These are phyloP conservation scores for Helobdella robusta DNA, from an alignment of 2,888 invertebrate genomes.

Conservation along the genomic window DNA sequence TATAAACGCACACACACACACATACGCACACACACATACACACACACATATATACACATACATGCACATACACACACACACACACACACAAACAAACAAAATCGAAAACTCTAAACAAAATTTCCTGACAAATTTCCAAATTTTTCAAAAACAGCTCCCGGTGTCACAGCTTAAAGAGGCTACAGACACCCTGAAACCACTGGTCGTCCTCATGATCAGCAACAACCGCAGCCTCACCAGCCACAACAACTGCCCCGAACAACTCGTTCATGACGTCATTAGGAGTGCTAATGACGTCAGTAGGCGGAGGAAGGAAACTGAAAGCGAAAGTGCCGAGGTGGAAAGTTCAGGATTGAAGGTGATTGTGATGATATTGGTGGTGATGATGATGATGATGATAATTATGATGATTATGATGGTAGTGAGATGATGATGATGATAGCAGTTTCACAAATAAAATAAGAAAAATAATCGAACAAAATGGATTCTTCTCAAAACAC, in stretches of 20 bases:
- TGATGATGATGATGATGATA: constrained; percentile 24
- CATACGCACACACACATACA: neutral
- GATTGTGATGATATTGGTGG: constrained; percentile 19
- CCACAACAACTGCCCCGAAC: neutral
- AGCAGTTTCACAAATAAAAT: neutral
- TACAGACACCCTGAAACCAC: neutral
- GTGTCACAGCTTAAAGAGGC: neutral
- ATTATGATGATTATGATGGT: constrained; percentile 11
- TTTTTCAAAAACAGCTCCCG: constrained; percentile 1
- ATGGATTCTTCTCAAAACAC: no score
- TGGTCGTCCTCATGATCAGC: constrained; percentile 8
- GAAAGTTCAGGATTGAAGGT: constrained; percentile 12
- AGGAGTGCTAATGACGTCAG: neutral
- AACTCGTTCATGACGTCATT: neutral
- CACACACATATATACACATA: neutral
- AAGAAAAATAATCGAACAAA: no score
- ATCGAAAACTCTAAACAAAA: no score
- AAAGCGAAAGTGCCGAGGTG: neutral
- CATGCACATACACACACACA: neutral
- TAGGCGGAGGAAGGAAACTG: neutral
- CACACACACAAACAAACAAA: neutral
- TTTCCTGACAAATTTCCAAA: neutral
- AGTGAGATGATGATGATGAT: constrained; percentile 19
- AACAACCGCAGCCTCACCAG: neutral
- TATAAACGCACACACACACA: neutral